Base-by-base conservation (phyloP, 2,797 vertebrate genomes). In the Anas flavirostris region DNA sequence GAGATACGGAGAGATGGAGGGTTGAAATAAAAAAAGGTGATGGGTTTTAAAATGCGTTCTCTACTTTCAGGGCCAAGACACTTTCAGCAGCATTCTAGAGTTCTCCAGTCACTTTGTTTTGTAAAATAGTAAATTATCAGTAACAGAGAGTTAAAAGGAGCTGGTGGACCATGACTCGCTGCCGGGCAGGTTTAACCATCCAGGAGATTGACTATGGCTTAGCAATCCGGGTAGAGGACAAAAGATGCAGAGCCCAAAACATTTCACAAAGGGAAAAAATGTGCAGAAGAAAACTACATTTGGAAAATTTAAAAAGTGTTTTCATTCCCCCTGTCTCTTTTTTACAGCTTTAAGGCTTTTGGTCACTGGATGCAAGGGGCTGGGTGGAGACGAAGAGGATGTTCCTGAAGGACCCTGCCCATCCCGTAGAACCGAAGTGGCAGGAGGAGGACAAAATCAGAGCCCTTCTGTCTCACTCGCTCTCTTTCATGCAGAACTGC, bases 301-400 rank as follows among this genome's bases (percentile, higher is more conserved):
- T 70, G 21, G 56, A 74, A 15, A n/a, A 56, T 74, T 85, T 56
- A 2, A 7, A 13, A 13, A 39, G 31, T 35, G 12, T 75, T 78
- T 64, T 50, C 15, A 13, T 52, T 29, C 2, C 2, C 10, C 2
- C 2, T 1, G 0, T 5, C 2, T 0, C 4, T 3, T 4, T 9
- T 62, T 41, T 64, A 73, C 44, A 83, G 6, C 28, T 81, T 37
- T 31, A 26, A 29, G 16, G 17, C 7, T 15, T 52, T 31, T 28
- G 43, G 4, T 10, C 3, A 2, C 14, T 2, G 6, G 26, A 16
- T 12, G 11, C 41, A 52, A 50, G 18, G 12, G 25, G 26, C 35
- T 62, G 41, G 66, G 19, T 33, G 41, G 46, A 63, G 29, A 12
- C 52, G 63, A 84, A 77, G 48, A 69, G 6, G 6, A 5, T 76